These are phyloP conservation scores for Porites divaricata DNA, from an alignment of 92 coral and sea anemone species.

Conservation along the genomic window DNA sequence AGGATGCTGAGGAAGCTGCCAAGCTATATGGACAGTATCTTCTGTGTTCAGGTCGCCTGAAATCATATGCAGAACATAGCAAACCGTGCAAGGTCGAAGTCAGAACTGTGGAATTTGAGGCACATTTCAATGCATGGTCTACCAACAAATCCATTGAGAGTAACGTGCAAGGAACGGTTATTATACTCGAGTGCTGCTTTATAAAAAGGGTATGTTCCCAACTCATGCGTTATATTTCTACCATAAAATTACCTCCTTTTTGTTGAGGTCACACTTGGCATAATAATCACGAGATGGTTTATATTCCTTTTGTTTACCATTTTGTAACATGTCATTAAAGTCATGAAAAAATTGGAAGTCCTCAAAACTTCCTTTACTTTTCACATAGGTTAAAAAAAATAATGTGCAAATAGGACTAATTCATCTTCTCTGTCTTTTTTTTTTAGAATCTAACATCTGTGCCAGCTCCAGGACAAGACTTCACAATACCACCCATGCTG, in stretches of 20 bases:
- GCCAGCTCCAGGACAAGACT: conserved; percentile 10
- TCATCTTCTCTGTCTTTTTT: neutral
- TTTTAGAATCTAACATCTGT: conserved; percentile 8
- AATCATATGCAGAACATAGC: neutral
- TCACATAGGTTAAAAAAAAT: neutral
- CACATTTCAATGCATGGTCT: conserved; percentile 36
- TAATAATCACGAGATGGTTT: too few species aligned
- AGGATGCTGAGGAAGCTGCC: conserved; percentile 57
- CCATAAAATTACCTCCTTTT: neutral
- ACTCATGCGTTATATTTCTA: neutral
- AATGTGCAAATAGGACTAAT: too few species aligned
- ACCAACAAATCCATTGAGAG: conserved; percentile 37
- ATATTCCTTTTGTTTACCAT: too few species aligned
- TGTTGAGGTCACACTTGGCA: neutral
- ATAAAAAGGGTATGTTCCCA: conserved; percentile 28
- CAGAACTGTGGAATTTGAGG: conserved; percentile 26
- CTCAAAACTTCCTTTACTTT: neutral
- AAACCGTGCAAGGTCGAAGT: conserved; percentile 40
- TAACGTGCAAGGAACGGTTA: conserved; percentile 38
- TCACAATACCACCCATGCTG: neutral
- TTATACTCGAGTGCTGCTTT: conserved; percentile 54
- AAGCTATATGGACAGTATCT: conserved; percentile 48
- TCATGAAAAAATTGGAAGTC: neutral
- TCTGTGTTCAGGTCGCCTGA: conserved; percentile 32
- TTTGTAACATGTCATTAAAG: too few species aligned